phyloP scores from a whole-genome alignment of 2,797 vertebrate genomes.

The Peromyscus attwateri region DNA sequence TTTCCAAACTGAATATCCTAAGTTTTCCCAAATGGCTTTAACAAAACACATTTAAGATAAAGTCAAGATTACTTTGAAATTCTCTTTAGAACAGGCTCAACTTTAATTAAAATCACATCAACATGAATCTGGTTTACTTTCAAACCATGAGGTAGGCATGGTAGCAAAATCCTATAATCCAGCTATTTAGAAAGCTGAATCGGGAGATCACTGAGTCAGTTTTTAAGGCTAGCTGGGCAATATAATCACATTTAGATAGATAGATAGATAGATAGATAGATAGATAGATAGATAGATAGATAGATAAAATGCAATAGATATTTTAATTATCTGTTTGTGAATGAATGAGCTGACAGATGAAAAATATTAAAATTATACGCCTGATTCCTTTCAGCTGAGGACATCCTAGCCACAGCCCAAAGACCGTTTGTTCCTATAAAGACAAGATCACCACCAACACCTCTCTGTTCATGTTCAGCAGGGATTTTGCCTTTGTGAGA shows the following conservation, averaged over 20 bases:
- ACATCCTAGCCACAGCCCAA: not conserved
- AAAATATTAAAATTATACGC: not conserved
- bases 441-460: not conserved
- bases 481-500: not conserved
- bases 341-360: not conserved
- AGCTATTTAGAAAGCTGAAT: not conserved
- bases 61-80: slow-evolving; percentile 61
- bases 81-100: slow-evolving; percentile 12
- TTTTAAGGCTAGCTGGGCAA: not conserved
- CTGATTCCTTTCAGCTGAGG: not conserved
- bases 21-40: not conserved
- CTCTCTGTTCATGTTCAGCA: not conserved
- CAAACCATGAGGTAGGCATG: not conserved
- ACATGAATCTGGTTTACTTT: slow-evolving; percentile 50
- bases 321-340: not conserved
- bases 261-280: not conserved
- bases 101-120: slow-evolving; percentile 61
- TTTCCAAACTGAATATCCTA: slow-evolving; percentile 30
- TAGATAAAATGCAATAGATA: not conserved
- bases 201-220: not conserved
- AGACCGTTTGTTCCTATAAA: not conserved
- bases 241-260: not conserved
- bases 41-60: slow-evolving; percentile 52
- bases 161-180: no score
- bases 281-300: no score